These are phyloP conservation scores for Tricholaema leucomelas DNA, from an alignment of 2,113 vertebrate species.

Conservation along the genomic window DNA sequence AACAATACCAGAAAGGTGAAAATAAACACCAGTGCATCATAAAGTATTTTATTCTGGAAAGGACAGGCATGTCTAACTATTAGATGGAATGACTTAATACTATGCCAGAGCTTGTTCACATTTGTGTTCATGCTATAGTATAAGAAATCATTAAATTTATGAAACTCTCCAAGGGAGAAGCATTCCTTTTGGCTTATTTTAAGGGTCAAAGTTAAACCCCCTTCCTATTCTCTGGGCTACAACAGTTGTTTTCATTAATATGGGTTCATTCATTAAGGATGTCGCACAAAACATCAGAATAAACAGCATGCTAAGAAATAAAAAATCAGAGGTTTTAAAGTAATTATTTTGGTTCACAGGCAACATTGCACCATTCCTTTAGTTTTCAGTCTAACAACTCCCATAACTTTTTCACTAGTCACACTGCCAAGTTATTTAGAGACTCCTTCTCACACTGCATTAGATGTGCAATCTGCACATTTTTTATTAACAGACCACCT, in stretches of 20 bases:
- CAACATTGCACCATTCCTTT: neutral
- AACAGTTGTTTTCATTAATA: neutral
- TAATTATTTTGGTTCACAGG: constrained; percentile 26
- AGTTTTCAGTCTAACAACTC: neutral
- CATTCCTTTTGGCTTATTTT: neutral
- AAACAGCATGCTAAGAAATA: neutral
- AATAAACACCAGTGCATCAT: neutral
- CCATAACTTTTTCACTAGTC: neutral
- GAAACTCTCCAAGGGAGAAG: neutral
- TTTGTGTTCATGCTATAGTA: neutral
- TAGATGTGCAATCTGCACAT: neutral
- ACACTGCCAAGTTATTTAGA: neutral
- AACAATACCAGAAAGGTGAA: neutral
- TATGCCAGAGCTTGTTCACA: neutral
- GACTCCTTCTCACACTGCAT: constrained; percentile 2
- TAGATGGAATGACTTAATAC: neutral
- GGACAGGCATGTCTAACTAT: neutral
- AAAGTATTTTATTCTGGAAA: neutral
- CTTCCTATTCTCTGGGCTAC: neutral
- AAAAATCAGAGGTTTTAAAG: neutral
- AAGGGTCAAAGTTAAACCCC: neutral
- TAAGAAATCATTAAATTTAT: neutral
- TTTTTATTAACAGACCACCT: neutral
- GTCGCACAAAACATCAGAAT: neutral
- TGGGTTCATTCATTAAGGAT: neutral